phyloP scores from a whole-genome alignment of 2,797 vertebrate genomes.

The Carduelis carduelis region DNA sequence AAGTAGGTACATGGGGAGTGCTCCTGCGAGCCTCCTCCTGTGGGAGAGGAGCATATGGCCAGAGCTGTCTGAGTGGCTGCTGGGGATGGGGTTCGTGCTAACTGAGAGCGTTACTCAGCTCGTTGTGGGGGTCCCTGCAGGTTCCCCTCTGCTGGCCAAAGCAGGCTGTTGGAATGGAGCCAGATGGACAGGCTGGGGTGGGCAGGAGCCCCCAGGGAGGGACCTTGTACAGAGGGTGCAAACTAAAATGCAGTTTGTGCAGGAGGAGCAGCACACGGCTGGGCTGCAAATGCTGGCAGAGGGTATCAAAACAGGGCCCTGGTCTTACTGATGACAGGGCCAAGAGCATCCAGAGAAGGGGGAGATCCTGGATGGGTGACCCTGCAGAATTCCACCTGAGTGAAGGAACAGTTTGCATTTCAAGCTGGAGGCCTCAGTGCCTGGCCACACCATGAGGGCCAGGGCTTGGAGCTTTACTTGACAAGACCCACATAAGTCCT shows the following conservation, averaged over 20 bases:
- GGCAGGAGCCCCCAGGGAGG: background rate
- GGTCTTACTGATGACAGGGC: background rate
- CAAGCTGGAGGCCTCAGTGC: background rate
- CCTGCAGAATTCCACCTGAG: background rate
- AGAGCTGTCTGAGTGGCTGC: background rate
- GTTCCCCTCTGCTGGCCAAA: background rate
- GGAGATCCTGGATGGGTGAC: background rate
- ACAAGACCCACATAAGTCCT: background rate
- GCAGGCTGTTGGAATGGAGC: background rate
- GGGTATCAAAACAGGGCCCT: background rate
- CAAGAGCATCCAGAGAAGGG: background rate
- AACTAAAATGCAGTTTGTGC: background rate
- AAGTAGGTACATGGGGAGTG: background rate
- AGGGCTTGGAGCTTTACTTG: background rate
- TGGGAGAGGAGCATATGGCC: background rate
- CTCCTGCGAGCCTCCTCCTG: background rate
- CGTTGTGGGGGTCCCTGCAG: background rate
- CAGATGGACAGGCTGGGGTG: background rate
- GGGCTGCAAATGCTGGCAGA: background rate
- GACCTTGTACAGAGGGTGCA: background rate
- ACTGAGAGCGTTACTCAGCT: background rate
- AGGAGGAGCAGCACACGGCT: background rate
- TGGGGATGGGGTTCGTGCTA: background rate
- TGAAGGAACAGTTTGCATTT: background rate
- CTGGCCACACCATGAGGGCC: background rate